These are phyloP conservation scores for Cephalotes varians DNA, from an alignment of 2,888 invertebrate genomes.

Conservation along the genomic window DNA sequence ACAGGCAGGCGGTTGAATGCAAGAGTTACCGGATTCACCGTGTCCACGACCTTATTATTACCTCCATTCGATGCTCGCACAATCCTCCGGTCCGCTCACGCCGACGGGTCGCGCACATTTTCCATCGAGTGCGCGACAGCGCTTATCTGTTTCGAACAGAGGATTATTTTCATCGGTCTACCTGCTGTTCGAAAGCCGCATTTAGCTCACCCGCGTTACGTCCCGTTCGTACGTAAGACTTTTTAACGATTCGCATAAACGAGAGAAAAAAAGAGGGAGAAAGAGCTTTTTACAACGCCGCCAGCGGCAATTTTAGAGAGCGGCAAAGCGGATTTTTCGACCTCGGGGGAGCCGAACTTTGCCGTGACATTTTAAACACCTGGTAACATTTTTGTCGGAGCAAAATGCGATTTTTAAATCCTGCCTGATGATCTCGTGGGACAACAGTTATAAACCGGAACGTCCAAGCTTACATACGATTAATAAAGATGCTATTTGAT, in stretches of 20 bases:
- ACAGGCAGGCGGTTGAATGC: conserved; percentile 26
- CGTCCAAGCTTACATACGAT: neutral
- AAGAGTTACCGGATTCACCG: conserved; percentile 60
- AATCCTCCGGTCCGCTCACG: conserved; percentile 57
- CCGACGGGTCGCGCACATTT: conserved; percentile 15
- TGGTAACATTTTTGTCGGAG: conserved; percentile 1
- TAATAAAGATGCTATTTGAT: neutral
- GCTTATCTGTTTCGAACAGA: conserved; percentile 34
- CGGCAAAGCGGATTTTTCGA: conserved; percentile 32
- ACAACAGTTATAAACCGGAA: neutral
- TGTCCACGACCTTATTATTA: conserved; percentile 65
- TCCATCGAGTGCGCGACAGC: neutral
- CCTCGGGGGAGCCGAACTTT: neutral
- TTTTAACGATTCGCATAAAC: conserved; percentile 38
- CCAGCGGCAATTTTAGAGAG: conserved; percentile 3
- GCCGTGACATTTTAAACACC: conserved; percentile 8
- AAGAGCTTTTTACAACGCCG: conserved; percentile 13
- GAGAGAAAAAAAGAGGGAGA: neutral
- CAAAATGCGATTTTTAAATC: conserved; percentile 8
- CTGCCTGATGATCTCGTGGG: neutral
- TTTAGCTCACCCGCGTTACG: conserved; percentile 15
- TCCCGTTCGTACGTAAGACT: conserved; percentile 16
- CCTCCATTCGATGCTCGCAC: conserved; percentile 68
- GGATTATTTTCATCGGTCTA: conserved; percentile 42
- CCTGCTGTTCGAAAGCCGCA: neutral